Base-by-base conservation (phyloP, 1,140 invertebrate genomes). In the Paraescarpia echinospica region DNA sequence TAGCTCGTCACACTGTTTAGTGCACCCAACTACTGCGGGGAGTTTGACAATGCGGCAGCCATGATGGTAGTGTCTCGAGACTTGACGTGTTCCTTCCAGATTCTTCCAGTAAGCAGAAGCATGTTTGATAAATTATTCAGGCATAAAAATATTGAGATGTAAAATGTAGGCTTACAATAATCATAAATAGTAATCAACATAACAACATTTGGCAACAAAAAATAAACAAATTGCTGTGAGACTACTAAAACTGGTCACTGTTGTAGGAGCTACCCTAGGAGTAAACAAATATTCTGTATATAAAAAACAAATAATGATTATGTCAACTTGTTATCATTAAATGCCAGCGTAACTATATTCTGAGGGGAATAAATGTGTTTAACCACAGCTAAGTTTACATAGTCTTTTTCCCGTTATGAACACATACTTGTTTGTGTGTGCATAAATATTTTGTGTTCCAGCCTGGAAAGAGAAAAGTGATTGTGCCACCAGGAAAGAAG, bases 21-120 rank as follows among this genome's bases (percentile, higher is more conserved):
- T 94, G 96, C 96, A 22, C 96, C 96, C 33, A 98, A 98, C 94
- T 98, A 98, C 96, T 98, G 98, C 95, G 98, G 98, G 34, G 98
- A 98, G 95, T 98, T 98, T 95, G 98, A 98, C 95, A 98, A 97
- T 95, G 97, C 97, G 51, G 98, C 97, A 93, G 98, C 98, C 91
- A 97, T 98, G 96, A 98, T 98, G 98, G 98, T 97, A 34, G 98
- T 98, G 0, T 97, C 98, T 95, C 97, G 98, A 94, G 98, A 98
- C 93, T 96, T 98, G 2, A 97, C 98, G 96, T 98, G 98, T 95
- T 97, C 97, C 34, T 97, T 97, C 94, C 95, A 95, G 93, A 96
- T 96, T 92, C 93, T 96, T 34, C 94, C 95, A 91, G 95, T 95
- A 93, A 93, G 93, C 18, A 34, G 89, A 89, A 89, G 5, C 59